Conservation (phyloP, 2,888 invertebrate genomes). For the Laothoe populi region DNA sequence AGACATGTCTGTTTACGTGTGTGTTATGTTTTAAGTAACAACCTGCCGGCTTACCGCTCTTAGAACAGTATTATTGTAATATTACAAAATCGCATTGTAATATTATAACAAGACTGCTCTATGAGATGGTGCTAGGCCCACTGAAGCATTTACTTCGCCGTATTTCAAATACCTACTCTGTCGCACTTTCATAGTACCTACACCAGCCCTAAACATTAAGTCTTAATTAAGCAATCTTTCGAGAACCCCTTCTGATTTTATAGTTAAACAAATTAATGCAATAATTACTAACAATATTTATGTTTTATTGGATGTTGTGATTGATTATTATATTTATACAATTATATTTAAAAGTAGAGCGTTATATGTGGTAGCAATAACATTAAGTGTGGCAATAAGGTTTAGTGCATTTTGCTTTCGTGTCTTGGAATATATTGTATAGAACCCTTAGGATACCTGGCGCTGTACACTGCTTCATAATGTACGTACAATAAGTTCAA, state of each 20-base stretch:
- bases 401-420: constrained; percentile 79
- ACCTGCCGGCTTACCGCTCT: too few species aligned
- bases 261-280: constrained; percentile 69
- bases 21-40: constrained; percentile 44
- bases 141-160: constrained; percentile 52
- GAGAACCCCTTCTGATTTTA: constrained; percentile 64
- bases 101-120: too few species aligned
- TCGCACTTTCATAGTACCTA: constrained; percentile 73
- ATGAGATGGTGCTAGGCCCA: too few species aligned
- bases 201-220: constrained; percentile 57
- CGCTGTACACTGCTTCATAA: constrained; percentile 79
- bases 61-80: too few species aligned
- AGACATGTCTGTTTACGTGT: constrained; percentile 46
- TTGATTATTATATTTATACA: constrained; percentile 77
- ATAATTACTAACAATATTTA: constrained; percentile 77
- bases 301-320: constrained; percentile 81
- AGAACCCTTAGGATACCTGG: constrained; percentile 52
- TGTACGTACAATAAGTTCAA: constrained; percentile 76
- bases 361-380: constrained; percentile 83
- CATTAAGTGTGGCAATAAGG: constrained; percentile 81
- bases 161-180: constrained; percentile 51
- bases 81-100: too few species aligned
- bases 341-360: constrained; percentile 71
- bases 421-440: constrained; percentile 58
- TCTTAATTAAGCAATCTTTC: constrained; percentile 51